A percentile compares a stretch with the other conserved stretches of the same genome.
Conservation (phyloP, 2,797 vertebrate species). For the Lepilemur ruficaudatus region DNA sequence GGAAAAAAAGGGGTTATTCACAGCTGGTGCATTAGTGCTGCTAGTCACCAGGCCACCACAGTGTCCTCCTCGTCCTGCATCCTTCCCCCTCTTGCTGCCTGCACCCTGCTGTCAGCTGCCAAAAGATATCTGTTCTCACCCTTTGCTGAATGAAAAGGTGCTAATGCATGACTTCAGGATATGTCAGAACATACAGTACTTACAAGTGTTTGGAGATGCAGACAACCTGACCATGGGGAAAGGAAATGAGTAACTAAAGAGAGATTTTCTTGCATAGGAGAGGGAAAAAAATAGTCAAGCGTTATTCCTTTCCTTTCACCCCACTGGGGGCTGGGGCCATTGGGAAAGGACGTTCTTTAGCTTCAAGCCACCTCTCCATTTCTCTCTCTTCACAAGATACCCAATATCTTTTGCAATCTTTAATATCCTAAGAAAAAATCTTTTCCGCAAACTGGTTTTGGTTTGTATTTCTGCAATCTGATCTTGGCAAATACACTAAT, state of each 20-base stretch:
- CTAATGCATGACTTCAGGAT: constrained; percentile 94
- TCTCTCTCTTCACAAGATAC: not conserved
- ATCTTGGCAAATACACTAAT: not conserved
- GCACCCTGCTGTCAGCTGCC: constrained; percentile 90
- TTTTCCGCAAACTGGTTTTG: not conserved
- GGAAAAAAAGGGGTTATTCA: constrained; percentile 76
- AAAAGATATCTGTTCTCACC: constrained; percentile 95
- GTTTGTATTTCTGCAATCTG: not conserved
- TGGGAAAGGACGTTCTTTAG: not conserved
- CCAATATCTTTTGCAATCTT: constrained; percentile 38
- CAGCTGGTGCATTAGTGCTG: constrained; percentile 86
- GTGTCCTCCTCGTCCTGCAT: constrained; percentile 84
- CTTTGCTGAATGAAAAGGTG: constrained; percentile 91
- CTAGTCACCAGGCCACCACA: constrained; percentile 85
- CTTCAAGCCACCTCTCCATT: not conserved
- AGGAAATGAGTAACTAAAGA: constrained; percentile 81
- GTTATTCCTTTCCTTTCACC: constrained; percentile 59
- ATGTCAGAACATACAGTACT: constrained; percentile 93
- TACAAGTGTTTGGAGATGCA: constrained; percentile 88
- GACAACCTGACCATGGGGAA: constrained; percentile 86
- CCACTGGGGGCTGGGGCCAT: not conserved
- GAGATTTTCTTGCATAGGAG: constrained; percentile 75
- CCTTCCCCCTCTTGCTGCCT: constrained; percentile 81
- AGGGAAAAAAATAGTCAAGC: constrained; percentile 34
- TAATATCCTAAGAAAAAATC: constrained; percentile 48